Conservation (phyloP, 2,888 invertebrate species). For the Philereme transversata region DNA sequence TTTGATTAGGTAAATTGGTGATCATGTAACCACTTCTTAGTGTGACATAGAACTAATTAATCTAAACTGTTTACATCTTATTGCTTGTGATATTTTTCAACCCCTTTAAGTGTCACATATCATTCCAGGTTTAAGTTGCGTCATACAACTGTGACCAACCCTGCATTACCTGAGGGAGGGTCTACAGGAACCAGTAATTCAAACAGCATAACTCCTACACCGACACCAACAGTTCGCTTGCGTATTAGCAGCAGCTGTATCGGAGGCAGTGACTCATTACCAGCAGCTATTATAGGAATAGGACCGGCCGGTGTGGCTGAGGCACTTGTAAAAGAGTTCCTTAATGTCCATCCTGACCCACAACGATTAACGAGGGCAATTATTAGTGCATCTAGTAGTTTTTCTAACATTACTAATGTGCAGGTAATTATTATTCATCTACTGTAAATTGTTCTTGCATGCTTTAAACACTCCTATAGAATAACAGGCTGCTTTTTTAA, state of each 20-base stretch:
- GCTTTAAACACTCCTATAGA: neutral
- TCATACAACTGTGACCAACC: slow-evolving; percentile 75
- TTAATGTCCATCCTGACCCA: slow-evolving; percentile 76
- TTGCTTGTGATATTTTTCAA: too few species aligned
- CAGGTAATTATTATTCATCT: slow-evolving; percentile 56
- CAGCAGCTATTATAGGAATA: slow-evolving; percentile 59
- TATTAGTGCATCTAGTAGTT: slow-evolving; percentile 81
- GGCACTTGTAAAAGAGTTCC: slow-evolving; percentile 71
- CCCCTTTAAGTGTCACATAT: neutral
- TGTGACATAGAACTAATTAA: too few species aligned
- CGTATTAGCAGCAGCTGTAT: slow-evolving; percentile 67
- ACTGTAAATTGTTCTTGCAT: neutral
- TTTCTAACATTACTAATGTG: slow-evolving; percentile 70
- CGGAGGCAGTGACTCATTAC: slow-evolving; percentile 67
- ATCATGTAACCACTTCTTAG: too few species aligned
- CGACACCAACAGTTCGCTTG: slow-evolving; percentile 59
- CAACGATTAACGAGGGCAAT: slow-evolving; percentile 80
- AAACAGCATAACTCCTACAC: slow-evolving; percentile 54
- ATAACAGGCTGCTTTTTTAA: neutral
- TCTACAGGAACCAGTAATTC: slow-evolving; percentile 70
- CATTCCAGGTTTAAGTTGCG: slow-evolving; percentile 79
- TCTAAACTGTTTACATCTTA: too few species aligned
- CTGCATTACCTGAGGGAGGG: slow-evolving; percentile 76
- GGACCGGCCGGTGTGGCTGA: slow-evolving; percentile 72
- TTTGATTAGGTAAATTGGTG: too few species aligned